Base-by-base conservation (phyloP, 2,797 vertebrate genomes). In the Periparus ater region DNA sequence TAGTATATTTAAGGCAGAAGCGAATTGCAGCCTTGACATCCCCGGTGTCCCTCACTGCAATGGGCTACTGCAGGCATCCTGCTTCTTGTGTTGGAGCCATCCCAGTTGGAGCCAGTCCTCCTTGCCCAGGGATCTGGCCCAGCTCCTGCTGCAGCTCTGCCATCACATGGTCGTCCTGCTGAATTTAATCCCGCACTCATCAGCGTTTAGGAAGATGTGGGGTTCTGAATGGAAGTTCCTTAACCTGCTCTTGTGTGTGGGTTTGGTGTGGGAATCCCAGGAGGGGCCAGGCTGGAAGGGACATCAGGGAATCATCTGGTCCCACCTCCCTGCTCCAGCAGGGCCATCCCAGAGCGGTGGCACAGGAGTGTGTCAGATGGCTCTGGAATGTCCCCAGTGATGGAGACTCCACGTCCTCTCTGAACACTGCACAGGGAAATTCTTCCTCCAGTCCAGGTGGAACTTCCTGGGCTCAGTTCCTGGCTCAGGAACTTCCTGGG, bases 21-120 rank as follows among this genome's bases (percentile, higher is more conserved):
- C 1, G 6, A 73, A 61, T 54, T 89, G 74, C 65, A 90, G 50
- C 58, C 42, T 68, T 96, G 95, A 91, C 88, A 82, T 96, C 96
- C 85, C 67, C 5, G 34, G 47, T 57, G 60, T 78, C 75, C 82
- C 93, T 68, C 74, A 25, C 68, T 88, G 91, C 89, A 81, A 42
- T 42, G 66, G 95, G 91, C 55, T 94, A 21, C 30, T 51, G 78
- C 26, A 29, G 91, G 78, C 75, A 68, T 74, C 91, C 92, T 21
- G 55, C 82, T 88, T 32, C 77, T 91, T 87, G 68, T 11, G 5
- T 65, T 93, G 85, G 95, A 95, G 50, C 87, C 76, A 93, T 82
- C 80, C 67, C 81, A 88, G 57, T 23, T 38, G 89, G 89, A 38
- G 54, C 20, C 18, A 21, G 0, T 62, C 51, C 53, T 62, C 30